phyloP scores from a whole-genome alignment of 2,888 invertebrate genomes.

The Caenorhabditis imperialis region DNA sequence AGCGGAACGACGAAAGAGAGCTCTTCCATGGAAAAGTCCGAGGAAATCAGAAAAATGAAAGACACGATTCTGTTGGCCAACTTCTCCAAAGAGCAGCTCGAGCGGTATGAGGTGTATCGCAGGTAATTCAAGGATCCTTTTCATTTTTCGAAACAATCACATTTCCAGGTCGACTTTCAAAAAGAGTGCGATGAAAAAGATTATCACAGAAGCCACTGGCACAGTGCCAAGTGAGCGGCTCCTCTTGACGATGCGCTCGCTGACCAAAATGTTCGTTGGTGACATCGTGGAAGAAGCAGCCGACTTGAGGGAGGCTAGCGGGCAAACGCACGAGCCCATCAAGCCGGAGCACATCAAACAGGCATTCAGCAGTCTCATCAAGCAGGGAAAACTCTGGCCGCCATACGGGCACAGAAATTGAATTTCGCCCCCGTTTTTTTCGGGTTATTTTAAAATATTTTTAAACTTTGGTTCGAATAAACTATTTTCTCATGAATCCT shows the following conservation, averaged over 20 bases:
- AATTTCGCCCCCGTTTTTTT: constrained; percentile 1
- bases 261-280: constrained; percentile 96
- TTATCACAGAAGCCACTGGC: constrained; percentile 96
- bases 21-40: constrained; percentile 22
- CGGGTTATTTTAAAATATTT: neutral
- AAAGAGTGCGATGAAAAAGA: constrained; percentile 51
- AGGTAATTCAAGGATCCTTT: constrained; percentile 82
- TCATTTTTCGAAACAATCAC: neutral
- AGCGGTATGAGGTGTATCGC: constrained; percentile 98
- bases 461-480: neutral
- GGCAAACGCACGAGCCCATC: constrained; percentile 48
- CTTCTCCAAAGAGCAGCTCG: constrained; percentile 97
- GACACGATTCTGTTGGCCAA: constrained; percentile 91
- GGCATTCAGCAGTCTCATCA: constrained; percentile 66
- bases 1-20: neutral
- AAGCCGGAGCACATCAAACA: constrained; percentile 64
- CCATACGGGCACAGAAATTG: constrained; percentile 51
- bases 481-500: too few relatives aligned
- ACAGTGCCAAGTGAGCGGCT: constrained; percentile 94
- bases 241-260: constrained; percentile 87
- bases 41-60: constrained; percentile 12
- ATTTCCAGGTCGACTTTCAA: constrained; percentile 60
- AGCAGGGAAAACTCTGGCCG: constrained; percentile 73
- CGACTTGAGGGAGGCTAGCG: constrained; percentile 48
- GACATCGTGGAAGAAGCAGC: constrained; percentile 95